phyloP scores from a whole-genome alignment of 1,140 invertebrate species.

The Arctopsyche grandis region DNA sequence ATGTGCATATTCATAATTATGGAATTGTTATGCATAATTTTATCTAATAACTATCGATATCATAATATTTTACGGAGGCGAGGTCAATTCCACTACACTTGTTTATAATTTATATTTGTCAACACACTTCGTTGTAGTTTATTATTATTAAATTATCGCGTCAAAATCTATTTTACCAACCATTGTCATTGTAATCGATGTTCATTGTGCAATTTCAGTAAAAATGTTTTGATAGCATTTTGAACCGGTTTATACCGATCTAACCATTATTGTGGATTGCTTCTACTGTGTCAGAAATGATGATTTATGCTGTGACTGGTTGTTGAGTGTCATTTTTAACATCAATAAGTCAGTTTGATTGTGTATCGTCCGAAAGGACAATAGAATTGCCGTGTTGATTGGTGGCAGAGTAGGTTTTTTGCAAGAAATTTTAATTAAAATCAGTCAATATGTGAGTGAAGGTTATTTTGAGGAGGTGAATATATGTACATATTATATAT shows the following conservation, averaged over 20 bases:
- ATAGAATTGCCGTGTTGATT: background rate
- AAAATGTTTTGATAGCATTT: too few species aligned
- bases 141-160: background rate
- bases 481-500: too few species aligned
- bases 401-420: background rate
- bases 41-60: too few species aligned
- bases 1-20: too few species aligned
- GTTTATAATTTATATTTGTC: background rate
- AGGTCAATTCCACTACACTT: background rate
- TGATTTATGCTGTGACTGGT: background rate
- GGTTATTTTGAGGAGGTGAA: too few species aligned
- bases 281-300: background rate
- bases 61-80: too few species aligned
- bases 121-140: background rate
- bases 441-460: too few species aligned
- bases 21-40: too few species aligned
- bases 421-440: background rate
- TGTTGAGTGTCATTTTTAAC: background rate
- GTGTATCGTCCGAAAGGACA: background rate
- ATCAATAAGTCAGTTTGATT: background rate
- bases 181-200: background rate
- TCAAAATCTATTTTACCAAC: background rate
- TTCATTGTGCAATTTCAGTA: background rate
- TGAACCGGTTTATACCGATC: too few species aligned
- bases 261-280: too few species aligned